Evolutionary conservation across 2,888 invertebrate genomes (phyloP).

Genomic region (Acronicta leporina): DNA sequence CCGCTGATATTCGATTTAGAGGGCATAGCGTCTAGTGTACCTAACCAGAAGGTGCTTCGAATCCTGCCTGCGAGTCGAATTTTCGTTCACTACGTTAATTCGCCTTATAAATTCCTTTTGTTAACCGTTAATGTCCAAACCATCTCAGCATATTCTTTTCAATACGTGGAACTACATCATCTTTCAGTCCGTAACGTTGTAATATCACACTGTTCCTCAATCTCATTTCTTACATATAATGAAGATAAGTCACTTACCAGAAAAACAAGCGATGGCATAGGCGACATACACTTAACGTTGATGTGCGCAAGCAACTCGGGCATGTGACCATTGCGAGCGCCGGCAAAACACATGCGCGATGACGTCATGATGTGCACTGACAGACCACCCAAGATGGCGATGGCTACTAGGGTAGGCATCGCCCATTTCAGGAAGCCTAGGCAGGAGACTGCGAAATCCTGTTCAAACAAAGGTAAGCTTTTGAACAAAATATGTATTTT

Average conservation of each 20-base stretch:
- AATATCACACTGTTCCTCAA: no score
- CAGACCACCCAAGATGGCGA: constrained; percentile 97
- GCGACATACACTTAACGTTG: constrained; percentile 93
- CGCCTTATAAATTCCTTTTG: no score
- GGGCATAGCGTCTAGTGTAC: no score
- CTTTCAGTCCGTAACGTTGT: no score
- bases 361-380: constrained; percentile 99
- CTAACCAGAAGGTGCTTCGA: no score
- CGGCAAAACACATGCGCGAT: constrained; percentile 96
- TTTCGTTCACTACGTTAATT: no score
- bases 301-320: constrained; percentile 94
- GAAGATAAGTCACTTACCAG: constrained; percentile 89
- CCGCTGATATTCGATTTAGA: no score
- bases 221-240: no score
- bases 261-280: constrained; percentile 94
- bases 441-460: constrained; percentile 95
- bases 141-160: no score
- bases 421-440: constrained; percentile 93
- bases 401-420: constrained; percentile 97
- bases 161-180: no score
- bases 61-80: no score
- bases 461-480: constrained; percentile 21
- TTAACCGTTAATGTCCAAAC: no score
- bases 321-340: constrained; percentile 97
- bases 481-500: neutral